Evolutionary conservation across 2,797 vertebrate genomes (phyloP).

Genomic region (Ficedula albicollis): DNA sequence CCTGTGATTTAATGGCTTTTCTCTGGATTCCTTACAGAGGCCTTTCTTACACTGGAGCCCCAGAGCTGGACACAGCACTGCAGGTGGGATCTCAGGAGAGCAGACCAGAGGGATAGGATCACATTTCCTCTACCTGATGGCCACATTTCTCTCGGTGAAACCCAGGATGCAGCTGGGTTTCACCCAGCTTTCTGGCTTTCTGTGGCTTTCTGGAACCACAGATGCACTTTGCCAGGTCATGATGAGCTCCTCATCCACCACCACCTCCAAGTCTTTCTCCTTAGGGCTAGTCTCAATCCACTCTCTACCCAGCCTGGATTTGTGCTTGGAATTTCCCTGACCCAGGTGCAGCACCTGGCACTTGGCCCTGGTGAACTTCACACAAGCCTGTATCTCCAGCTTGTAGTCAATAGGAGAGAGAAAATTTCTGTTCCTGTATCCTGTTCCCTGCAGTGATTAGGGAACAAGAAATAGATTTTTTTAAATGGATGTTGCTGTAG

Average conservation of each 20-base stretch:
- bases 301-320: background rate
- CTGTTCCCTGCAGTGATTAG: background rate
- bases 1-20: background rate
- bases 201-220: background rate
- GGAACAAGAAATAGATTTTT: background rate
- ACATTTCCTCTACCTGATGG: background rate
- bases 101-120: background rate
- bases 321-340: background rate
- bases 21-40: background rate
- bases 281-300: background rate
- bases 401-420: background rate
- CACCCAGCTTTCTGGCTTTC: too few relatives aligned
- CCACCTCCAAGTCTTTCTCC: background rate
- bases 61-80: background rate
- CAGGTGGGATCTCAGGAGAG: background rate
- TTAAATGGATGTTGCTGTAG: background rate
- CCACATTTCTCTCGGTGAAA: background rate
- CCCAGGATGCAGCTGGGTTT: background rate
- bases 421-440: background rate
- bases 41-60: background rate
- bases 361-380: rapidly evolving
- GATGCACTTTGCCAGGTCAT: background rate
- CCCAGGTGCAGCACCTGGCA: background rate
- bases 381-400: background rate
- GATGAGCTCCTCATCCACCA: rapidly evolving